phyloP scores from a whole-genome alignment of 2,113 vertebrate genomes.

The Pheucticus melanocephalus region DNA sequence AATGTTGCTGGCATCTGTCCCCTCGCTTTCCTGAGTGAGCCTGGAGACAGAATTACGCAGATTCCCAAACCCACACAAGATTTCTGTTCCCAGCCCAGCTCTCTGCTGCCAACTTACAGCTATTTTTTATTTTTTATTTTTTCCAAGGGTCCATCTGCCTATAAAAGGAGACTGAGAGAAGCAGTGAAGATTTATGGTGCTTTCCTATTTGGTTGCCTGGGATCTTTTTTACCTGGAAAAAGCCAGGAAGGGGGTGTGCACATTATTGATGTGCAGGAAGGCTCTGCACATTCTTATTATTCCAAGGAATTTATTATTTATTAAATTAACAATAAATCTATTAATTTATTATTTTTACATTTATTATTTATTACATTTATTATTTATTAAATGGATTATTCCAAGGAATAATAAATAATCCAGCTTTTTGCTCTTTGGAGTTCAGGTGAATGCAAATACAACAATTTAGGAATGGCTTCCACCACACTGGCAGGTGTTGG shows the following conservation, averaged over 20 bases:
- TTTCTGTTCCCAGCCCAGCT: conserved; percentile 21
- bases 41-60: conserved; percentile 47
- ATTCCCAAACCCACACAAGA: conserved; percentile 52
- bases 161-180: conserved; percentile 35
- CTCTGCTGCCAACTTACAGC: conserved; percentile 47
- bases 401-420: background rate
- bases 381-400: no score
- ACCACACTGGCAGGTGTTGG: background rate
- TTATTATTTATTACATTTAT: no score
- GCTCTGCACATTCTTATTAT: background rate
- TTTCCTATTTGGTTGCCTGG: background rate
- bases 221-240: background rate
- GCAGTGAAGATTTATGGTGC: background rate
- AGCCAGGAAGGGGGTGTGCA: background rate
- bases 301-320: no score
- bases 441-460: background rate
- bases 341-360: no score
- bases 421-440: background rate
- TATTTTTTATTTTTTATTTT: background rate
- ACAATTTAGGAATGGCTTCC: background rate
- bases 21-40: conserved; percentile 25
- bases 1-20: conserved; percentile 54
- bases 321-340: no score
- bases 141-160: conserved; percentile 34
- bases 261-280: no score